These are phyloP conservation scores for Mycetomoellerius zeteki DNA, from an alignment of 1,140 invertebrate genomes.

Conservation along the genomic window DNA sequence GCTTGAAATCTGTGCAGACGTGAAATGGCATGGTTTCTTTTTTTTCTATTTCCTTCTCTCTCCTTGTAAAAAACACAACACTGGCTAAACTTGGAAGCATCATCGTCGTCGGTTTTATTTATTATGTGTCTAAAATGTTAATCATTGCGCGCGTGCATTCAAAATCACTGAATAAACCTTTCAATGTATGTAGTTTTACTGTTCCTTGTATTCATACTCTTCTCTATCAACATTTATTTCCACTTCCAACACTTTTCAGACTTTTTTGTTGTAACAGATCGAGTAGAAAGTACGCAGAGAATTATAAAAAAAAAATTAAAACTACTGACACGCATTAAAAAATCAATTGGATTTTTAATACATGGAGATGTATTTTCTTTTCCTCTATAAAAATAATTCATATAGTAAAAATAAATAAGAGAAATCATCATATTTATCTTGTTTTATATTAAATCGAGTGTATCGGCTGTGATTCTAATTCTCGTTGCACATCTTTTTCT, in stretches of 20 bases:
- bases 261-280: background rate
- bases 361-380: slow-evolving; percentile 1
- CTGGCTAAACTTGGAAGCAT: slow-evolving; percentile 50
- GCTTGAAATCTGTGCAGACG: slow-evolving; percentile 29
- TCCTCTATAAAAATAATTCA: slow-evolving; percentile 7
- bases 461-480: background rate
- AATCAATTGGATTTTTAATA: slow-evolving; percentile 1
- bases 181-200: background rate
- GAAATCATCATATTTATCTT: background rate
- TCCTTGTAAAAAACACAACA: slow-evolving; percentile 3
- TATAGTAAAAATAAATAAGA: slow-evolving; percentile 15
- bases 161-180: slow-evolving; percentile 33
- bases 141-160: background rate
- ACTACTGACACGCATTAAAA: background rate
- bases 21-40: slow-evolving; percentile 25
- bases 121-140: background rate
- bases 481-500: slow-evolving; percentile 35
- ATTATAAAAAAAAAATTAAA: slow-evolving; percentile 14
- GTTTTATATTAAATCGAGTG: background rate
- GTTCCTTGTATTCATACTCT: slow-evolving; percentile 2
- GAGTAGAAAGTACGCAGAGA: slow-evolving; percentile 9
- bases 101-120: slow-evolving; percentile 29
- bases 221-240: background rate
- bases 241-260: background rate
- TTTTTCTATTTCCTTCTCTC: background rate